These are phyloP conservation scores for Ranitomeya imitator DNA, from an alignment of 2,113 vertebrate species.

Conservation along the genomic window DNA sequence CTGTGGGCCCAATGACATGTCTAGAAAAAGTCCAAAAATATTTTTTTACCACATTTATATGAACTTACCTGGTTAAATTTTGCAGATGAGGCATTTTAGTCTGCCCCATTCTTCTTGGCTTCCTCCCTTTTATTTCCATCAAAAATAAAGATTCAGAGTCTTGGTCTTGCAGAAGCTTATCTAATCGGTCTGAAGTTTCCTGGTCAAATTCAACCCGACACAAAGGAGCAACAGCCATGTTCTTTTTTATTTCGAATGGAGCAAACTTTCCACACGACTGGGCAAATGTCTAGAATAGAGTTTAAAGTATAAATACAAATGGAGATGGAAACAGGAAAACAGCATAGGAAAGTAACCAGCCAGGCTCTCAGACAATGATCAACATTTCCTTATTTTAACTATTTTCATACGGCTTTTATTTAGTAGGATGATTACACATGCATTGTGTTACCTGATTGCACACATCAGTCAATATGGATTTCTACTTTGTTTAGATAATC, in stretches of 20 bases:
- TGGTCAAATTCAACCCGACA: constrained; percentile 79
- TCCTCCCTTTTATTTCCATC: constrained; percentile 77
- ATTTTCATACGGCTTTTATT: no score
- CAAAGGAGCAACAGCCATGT: constrained; percentile 89
- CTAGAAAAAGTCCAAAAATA: no score
- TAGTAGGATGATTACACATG: no score
- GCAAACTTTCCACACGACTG: constrained; percentile 96
- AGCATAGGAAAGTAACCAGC: neutral
- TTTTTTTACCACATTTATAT: neutral
- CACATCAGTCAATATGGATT: no score
- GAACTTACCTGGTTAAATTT: constrained; percentile 66
- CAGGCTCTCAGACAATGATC: no score
- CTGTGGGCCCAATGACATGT: no score
- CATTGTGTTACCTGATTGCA: no score
- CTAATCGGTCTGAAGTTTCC: constrained; percentile 77
- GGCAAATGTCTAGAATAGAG: constrained; percentile 81
- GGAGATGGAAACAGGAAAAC: neutral
- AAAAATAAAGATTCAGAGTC: constrained; percentile 67
- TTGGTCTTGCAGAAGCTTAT: constrained; percentile 77
- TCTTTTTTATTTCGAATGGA: constrained; percentile 95
- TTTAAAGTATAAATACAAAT: neutral
- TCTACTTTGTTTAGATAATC: no score
- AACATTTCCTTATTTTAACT: no score
- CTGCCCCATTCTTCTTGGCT: constrained; percentile 75
- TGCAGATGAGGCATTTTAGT: constrained; percentile 65